Evolutionary conservation across 2,113 vertebrate genomes (phyloP), one percentile per base, ranked within the genome.

Genomic region (Callopanchax toddi): DNA sequence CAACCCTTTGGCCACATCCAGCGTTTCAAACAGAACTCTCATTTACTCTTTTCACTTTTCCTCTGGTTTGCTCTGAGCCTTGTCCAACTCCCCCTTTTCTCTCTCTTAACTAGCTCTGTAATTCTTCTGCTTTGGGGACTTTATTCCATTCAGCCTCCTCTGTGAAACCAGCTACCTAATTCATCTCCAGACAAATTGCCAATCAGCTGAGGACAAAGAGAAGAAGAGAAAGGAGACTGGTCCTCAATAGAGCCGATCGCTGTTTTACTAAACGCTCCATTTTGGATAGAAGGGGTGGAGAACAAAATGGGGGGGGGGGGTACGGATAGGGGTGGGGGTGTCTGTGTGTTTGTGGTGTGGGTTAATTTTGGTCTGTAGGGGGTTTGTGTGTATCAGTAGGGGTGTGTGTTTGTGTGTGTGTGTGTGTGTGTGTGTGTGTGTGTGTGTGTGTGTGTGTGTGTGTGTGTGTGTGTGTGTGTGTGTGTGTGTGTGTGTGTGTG

Each of bases 181-280:
- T 89, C 86, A 86, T 87, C 79, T 81, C 69, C 84, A 85, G 86
- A 89, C 85, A 87, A 91, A 91, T 91, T 91, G 88, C 82, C 82
- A 91, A 91, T 89, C 89, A 91, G 84, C 49, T 48, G 49, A 13
- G 68, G 78, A 89, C 88, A 91, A 89, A 87, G 80, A 67, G 62
- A 67, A 75, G 65, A 66, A 43, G 74, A 86, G 87, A 87, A 87
- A 79, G 77, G 81, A 76, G 75, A 53, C 78, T 64, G 74, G 78
- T 81, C 71, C 56, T 88, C 86, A 87, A 90, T 80, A 46, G 89
- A 74, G 80, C 73, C 13, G 54, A 82, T 86, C 44, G 82, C 85
- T 87, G 86, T 88, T 85, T 86, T 82, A 81, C 86, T 88, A 91
- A 89, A 91, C 59, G 78, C 49, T 87, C 56, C 67, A 76, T 81